Evolutionary conservation across 2,888 invertebrate genomes (phyloP).

Genomic region (Papilio elwesi): DNA sequence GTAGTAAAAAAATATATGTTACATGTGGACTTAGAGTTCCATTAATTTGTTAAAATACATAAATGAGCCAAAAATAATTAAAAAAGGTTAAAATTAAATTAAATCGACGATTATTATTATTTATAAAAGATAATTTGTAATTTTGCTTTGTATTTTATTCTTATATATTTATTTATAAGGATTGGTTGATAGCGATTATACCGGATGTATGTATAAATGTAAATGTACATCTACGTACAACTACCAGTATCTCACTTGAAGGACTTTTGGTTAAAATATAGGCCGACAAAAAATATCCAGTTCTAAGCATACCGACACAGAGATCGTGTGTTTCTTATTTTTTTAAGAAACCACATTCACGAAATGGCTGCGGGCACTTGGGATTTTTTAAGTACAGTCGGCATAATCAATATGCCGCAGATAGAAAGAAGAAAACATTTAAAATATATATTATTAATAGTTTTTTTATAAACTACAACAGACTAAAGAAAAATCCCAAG

Average conservation of each 20-base stretch:
- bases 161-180: too few relatives aligned
- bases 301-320: conserved; percentile 38
- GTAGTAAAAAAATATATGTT: too few relatives aligned
- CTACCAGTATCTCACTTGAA: conserved; percentile 33
- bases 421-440: not conserved
- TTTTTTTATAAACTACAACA: not conserved
- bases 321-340: conserved; percentile 49
- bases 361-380: conserved; percentile 64
- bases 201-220: not conserved
- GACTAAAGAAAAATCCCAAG: not conserved
- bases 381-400: conserved; percentile 50
- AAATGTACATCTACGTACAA: not conserved
- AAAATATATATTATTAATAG: not conserved
- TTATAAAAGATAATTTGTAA: too few relatives aligned
- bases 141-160: too few relatives aligned
- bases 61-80: too few relatives aligned
- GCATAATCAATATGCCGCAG: not conserved
- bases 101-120: too few relatives aligned
- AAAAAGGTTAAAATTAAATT: too few relatives aligned
- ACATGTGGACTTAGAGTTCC: too few relatives aligned
- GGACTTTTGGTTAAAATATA: conserved; percentile 43
- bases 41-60: too few relatives aligned
- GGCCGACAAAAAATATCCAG: conserved; percentile 36
- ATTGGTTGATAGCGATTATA: too few relatives aligned
- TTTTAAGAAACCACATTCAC: conserved; percentile 58